phyloP scores from a whole-genome alignment of 2,888 invertebrate species.

The Dolomedes plantarius region DNA sequence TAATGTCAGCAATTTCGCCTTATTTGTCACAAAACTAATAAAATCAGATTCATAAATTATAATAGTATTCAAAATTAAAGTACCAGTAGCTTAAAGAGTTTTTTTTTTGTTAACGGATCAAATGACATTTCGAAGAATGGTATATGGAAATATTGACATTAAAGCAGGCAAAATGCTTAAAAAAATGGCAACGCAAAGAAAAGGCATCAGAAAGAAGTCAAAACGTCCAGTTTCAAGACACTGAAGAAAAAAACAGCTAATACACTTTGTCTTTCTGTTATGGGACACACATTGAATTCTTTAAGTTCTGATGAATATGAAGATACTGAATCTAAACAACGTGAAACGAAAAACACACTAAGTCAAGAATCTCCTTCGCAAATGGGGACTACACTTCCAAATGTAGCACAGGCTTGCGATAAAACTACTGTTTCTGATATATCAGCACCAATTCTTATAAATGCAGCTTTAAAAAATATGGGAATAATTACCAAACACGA shows the following conservation, averaged over 20 bases:
- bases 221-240: background rate
- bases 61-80: too few species aligned
- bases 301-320: too few species aligned
- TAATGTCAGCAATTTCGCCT: too few species aligned
- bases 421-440: background rate
- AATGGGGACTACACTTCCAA: too few species aligned
- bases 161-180: background rate
- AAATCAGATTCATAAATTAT: too few species aligned
- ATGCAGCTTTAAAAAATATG: conserved; percentile 23
- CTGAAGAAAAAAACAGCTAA: background rate
- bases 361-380: too few species aligned
- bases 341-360: conserved; percentile 4
- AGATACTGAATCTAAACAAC: too few species aligned
- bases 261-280: background rate
- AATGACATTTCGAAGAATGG: background rate
- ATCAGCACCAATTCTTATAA: conserved; percentile 16
- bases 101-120: background rate
- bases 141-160: conserved; percentile 10
- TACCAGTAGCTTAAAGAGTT: too few species aligned
- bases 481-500: background rate
- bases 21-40: too few species aligned
- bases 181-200: background rate
- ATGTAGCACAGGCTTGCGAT: too few species aligned
- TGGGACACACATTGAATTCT: too few species aligned
- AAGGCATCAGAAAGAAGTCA: background rate